These are phyloP conservation scores for Agraylea sexmaculata DNA, from an alignment of 1,140 invertebrate genomes.

Conservation along the genomic window DNA sequence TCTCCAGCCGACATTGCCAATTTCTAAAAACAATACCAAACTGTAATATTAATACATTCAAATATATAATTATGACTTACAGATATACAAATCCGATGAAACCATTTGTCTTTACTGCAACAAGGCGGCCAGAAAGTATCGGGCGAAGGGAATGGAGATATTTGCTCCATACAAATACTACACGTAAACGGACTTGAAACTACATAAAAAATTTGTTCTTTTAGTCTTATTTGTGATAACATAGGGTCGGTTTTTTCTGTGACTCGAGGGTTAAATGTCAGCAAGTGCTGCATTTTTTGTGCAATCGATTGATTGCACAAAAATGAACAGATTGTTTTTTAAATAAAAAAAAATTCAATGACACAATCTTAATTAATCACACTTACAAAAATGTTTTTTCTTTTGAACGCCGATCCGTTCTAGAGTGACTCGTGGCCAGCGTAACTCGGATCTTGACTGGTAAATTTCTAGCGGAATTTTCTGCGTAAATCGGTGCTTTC, in stretches of 20 bases:
- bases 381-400: too few species aligned
- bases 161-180: conserved; percentile 30
- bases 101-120: conserved; percentile 29
- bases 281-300: too few species aligned
- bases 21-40: conserved; percentile 35
- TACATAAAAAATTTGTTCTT: too few species aligned
- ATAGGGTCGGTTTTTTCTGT: too few species aligned
- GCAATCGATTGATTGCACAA: too few species aligned
- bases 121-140: conserved; percentile 33
- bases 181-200: conserved; percentile 23
- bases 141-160: conserved; percentile 23
- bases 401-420: too few species aligned
- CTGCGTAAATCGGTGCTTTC: conserved; percentile 13
- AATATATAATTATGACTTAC: conserved; percentile 18
- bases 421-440: too few species aligned
- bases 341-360: too few species aligned
- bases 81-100: conserved; percentile 31
- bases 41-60: conserved; percentile 13
- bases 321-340: too few species aligned
- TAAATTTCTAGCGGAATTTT: conserved; percentile 2
- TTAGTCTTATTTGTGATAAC: too few species aligned
- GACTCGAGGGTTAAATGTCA: too few species aligned
- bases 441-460: neutral
- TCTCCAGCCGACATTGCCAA: conserved; percentile 40
- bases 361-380: too few species aligned